Base-by-base conservation (phyloP, 2,113 vertebrate species). In the Strigops habroptila region DNA sequence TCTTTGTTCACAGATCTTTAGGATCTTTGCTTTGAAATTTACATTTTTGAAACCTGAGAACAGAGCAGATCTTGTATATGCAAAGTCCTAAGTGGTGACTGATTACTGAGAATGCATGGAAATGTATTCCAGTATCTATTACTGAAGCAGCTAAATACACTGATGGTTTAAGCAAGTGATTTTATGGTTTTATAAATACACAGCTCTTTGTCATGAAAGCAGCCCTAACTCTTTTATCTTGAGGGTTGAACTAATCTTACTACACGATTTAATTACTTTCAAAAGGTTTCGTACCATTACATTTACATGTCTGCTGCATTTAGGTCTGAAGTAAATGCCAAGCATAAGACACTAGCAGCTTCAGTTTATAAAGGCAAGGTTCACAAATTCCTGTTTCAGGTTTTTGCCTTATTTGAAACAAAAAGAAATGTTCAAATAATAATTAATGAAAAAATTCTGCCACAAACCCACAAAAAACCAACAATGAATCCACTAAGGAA, bases 281-380 rank as follows among this genome's bases (percentile, higher is more conserved):
- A 84, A 76, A 79, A 96, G 31, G 14, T 84, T 94, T 90, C 57
- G 24, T 60, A 41, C 39, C 13, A 7, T 63, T 93, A n/a, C 55
- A 83, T 86, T 93, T 95, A 94, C 59, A 93, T 89, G 86, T 87
- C 71, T 15, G 21, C 35, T 67, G 33, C 17, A 39, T 91, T 74
- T 95, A 81, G n/a, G 39, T 82, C 60, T 67, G 39, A 93, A 80
- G 62, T 60, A 96, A 96, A 94, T 87, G 83, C 46, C 52, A 52
- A 49, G 49, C 85, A 39, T 7, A 7, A 86, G 33, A 85, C 59
- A 63, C 16, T 86, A 80, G 59, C 82, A 91, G 55, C 70, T 95
- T 93, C 82, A 65, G 70, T 95, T 95, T 96, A 90, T 86, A 89
- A 88, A 93, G 51, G 24, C 37, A 90, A 51, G 33, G 35, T 95